These are phyloP conservation scores for Palaemon carinicauda DNA, from an alignment of 1,140 invertebrate genomes.

Conservation along the genomic window DNA sequence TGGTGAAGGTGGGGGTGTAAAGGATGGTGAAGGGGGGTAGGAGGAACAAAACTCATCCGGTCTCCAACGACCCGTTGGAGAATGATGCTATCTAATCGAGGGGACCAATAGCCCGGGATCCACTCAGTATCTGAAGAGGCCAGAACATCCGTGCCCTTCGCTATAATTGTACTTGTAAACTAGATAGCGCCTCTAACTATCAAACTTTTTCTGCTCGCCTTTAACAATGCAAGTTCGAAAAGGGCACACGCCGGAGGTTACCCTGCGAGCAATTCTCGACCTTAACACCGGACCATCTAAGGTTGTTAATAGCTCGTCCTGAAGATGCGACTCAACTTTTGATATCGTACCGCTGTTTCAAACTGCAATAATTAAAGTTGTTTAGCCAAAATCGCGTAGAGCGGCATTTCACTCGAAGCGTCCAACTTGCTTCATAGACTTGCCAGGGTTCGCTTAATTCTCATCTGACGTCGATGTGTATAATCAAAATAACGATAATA, in stretches of 20 bases:
- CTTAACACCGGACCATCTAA: neutral
- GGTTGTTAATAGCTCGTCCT: neutral
- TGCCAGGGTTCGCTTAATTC: neutral
- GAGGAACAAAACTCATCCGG: slow-evolving; percentile 43
- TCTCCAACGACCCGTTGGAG: slow-evolving; percentile 40
- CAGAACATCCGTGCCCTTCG: slow-evolving; percentile 25
- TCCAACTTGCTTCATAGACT: neutral
- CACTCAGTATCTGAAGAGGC: slow-evolving; percentile 33
- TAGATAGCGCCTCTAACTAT: slow-evolving; percentile 51
- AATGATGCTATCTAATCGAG: slow-evolving; percentile 51
- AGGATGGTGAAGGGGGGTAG: neutral
- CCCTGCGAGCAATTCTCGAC: neutral
- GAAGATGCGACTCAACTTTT: neutral
- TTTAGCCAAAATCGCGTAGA: slow-evolving; percentile 25
- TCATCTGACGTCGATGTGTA: neutral
- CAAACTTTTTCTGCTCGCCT: slow-evolving; percentile 49
- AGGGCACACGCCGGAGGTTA: neutral
- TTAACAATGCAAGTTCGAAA: slow-evolving; percentile 45
- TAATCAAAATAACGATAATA: neutral
- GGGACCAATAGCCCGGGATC: slow-evolving; percentile 44
- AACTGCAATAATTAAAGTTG: slow-evolving; percentile 50
- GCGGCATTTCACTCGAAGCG: neutral
- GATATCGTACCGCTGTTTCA: slow-evolving; percentile 13
- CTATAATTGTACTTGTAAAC: slow-evolving; percentile 54
- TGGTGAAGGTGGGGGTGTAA: too few species aligned